Percentiles rank a stretch among this genome's conserved stretches.
Conservation (phyloP, 2,797 vertebrate species). For the Miopithecus talapoin region DNA sequence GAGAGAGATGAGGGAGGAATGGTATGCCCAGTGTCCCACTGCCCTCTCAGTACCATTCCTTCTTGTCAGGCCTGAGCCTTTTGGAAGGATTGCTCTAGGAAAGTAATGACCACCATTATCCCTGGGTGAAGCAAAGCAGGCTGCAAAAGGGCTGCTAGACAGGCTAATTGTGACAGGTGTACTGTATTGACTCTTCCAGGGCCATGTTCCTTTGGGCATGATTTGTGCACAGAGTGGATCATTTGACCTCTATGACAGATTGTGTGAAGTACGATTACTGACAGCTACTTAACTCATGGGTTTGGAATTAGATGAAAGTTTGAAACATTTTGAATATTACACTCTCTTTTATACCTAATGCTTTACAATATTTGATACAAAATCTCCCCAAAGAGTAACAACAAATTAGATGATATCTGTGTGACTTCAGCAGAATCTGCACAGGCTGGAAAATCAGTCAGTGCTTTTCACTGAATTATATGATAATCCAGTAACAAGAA, state of each 20-base stretch:
- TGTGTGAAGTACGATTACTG: neutral
- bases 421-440: neutral
- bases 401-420: neutral
- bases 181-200: neutral
- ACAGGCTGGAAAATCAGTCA: neutral
- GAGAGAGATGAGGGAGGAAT: neutral
- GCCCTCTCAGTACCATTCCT: neutral
- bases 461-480: neutral
- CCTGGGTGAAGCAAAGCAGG: neutral
- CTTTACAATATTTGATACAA: neutral
- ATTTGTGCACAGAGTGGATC: neutral
- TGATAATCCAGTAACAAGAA: neutral
- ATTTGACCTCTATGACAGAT: neutral
- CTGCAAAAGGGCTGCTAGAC: neutral
- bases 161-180: neutral
- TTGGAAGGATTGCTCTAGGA: neutral
- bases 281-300: neutral
- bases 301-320: neutral
- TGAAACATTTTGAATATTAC: neutral
- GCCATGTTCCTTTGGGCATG: neutral
- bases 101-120: neutral
- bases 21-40: neutral
- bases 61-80: neutral
- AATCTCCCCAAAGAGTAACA: neutral
- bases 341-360: neutral